Base-by-base conservation (phyloP, 2,113 vertebrate genomes). In the Callithrix jacchus region DNA sequence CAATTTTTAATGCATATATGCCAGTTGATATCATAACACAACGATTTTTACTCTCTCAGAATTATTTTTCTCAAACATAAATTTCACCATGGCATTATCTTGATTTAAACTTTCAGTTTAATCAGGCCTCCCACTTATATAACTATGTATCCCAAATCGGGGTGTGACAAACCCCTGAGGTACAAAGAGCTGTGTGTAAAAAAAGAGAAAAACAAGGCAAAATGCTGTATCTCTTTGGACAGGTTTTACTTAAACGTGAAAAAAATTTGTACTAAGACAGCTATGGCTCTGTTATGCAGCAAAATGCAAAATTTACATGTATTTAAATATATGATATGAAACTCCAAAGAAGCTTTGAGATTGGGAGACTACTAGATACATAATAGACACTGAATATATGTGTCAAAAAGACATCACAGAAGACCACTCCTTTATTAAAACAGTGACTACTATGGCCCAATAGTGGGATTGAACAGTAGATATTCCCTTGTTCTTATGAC, bases 241-340 rank as follows among this genome's bases (percentile, higher is more conserved):
- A 93, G 84, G 94, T 94, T 95, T 87, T 84, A 54, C 9, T 86
- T 82, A 32, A 88, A 61, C 23, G 73, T 23, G 74, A 88, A 84
- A 91, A 77, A 64, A 84, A 68, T 64, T 76, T 85, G 58, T 45
- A 84, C 71, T 80, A 93, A 96, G 70, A 79, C 68, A 93, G 37
- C 25, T 45, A 68, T 87, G 37, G 30, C 20, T 81, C 40, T 76
- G 47, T 1, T 47, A 35, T 61, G n/a, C 25, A 92, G 14, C 56
- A 93, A 93, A 73, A 27, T 73, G 35, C 14, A 87, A 92, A 91
- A 32, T 52, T 61, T 45, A 85, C 27, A n/a, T 84, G 77, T 47
- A 42, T 70, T 94, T 95, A 70, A 93, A 90, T 81, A 73, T 20
- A 77, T 37, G 61, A 56, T 54, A 58, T 82, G n/a, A 10, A 84